phyloP scores from a whole-genome alignment of 2,888 invertebrate species.

The Megaustenia siamemsis region DNA sequence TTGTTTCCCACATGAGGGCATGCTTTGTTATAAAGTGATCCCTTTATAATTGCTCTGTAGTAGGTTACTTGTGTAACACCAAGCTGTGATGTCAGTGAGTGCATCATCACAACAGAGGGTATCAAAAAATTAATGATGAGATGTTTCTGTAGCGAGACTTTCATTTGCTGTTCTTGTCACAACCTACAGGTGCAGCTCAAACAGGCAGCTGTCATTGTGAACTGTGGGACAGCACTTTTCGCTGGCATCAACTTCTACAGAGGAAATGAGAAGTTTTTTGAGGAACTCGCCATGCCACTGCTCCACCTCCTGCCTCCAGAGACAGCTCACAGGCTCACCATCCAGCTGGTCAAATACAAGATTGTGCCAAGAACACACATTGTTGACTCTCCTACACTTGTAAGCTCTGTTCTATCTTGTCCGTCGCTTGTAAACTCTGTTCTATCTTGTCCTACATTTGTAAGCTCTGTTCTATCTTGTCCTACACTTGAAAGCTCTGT shows the following conservation, averaged over 20 bases:
- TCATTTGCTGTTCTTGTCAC: not conserved
- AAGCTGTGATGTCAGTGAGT: too few species aligned
- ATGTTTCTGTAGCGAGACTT: too few species aligned
- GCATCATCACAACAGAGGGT: too few species aligned
- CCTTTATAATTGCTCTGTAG: too few species aligned
- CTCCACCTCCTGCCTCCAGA: conserved; percentile 87
- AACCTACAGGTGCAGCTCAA: conserved; percentile 84
- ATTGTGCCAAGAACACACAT: conserved; percentile 84
- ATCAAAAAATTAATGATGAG: too few species aligned
- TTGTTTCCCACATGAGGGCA: too few species aligned
- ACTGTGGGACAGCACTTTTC: conserved; percentile 86
- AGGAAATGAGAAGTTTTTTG: conserved; percentile 89
- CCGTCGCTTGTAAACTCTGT: too few species aligned
- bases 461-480: too few species aligned
- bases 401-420: conserved; percentile 80
- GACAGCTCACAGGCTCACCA: conserved; percentile 89
- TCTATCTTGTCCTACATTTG: too few species aligned
- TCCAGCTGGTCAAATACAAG: conserved; percentile 88
- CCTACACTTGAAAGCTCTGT: too few species aligned
- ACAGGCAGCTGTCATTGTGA: conserved; percentile 84
- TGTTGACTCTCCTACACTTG: conserved; percentile 85
- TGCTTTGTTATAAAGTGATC: too few species aligned
- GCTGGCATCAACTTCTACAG: conserved; percentile 86
- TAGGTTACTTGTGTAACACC: too few species aligned
- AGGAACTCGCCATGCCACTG: conserved; percentile 86